Evolutionary conservation across 2,113 vertebrate genomes (phyloP), one percentile per base, ranked within the genome.

Genomic region (Embiotoca jacksoni): DNA sequence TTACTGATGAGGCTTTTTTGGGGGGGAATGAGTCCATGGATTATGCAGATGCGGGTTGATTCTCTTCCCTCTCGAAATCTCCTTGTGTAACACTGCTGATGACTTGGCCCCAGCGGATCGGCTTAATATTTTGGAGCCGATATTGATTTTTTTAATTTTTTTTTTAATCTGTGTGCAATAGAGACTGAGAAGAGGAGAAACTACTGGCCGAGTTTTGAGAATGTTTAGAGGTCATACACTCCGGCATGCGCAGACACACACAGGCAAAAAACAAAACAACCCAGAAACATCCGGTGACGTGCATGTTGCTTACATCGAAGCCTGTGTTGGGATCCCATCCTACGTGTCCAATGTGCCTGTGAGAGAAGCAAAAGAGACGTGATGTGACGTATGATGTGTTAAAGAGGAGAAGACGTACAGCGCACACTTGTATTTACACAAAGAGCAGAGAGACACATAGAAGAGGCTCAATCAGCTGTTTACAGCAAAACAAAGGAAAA

Each of bases 271-370:
- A 70, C 36, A 7, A 15, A 6, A 23, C 10, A 14, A 23, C 7
- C n/a, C 10, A 53, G 39, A 39, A 4, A 33, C 50, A 23, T 50
- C 10, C 31, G 16, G 30, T 36, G 52, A 35, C 44, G 31, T 36
- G 9, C 57, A 35, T 41, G 23, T 11, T 73, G 96, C 97, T 99
- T 94, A 99, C 98, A 92, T 99, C 98, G 95, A 99, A 99, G 80
- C 98, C 98, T 68, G 98, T 99, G 90, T 99, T 99, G 82, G 98
- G 98, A 95, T 99, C 97, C 98, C 98, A 99, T 79, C 98, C 98
- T 78, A 99, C 97, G 82, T 99, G 98, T 64, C 97, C 97, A 85
- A 99, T 95, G 77, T 99, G 98, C 81, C 98, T 99, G 70, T 61
- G 46, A 67, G 46, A 55, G 35, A 72, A 36, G 32, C 0, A 57